Conservation (phyloP, 2,113 vertebrate genomes). For the Coturnix japonica region DNA sequence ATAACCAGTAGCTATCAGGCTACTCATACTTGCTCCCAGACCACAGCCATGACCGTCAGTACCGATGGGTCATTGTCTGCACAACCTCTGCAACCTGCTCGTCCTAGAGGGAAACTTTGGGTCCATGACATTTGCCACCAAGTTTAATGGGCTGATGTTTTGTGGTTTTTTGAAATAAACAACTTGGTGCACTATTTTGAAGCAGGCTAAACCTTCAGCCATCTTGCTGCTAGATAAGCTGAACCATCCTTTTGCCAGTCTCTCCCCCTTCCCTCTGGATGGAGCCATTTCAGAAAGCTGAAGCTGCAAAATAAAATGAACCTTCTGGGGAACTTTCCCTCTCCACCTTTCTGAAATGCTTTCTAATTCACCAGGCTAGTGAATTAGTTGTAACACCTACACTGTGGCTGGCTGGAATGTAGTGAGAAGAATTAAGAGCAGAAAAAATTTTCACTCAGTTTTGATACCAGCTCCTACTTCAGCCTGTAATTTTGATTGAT, state of each 20-base stretch:
- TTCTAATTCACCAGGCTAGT: neutral
- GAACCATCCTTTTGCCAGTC: neutral
- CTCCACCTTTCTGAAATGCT: neutral
- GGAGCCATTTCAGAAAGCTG: neutral
- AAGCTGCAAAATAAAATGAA: neutral
- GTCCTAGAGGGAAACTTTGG: neutral
- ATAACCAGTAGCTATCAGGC: neutral
- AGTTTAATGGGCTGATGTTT: neutral
- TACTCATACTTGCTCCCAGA: neutral
- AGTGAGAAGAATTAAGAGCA: neutral
- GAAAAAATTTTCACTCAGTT: neutral
- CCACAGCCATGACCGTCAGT: neutral
- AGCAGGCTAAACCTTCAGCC: neutral
- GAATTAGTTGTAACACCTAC: neutral
- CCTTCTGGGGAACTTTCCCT: neutral
- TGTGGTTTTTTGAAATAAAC: neutral
- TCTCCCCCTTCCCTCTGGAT: neutral
- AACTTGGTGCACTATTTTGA: neutral
- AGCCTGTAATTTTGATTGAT: neutral
- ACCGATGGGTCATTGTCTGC: rapidly evolving
- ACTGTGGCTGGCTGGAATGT: neutral
- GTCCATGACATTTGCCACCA: neutral
- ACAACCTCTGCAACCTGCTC: neutral
- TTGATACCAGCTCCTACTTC: neutral
- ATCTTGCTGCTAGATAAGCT: neutral